A percentile compares a stretch with the other conserved stretches of the same genome.
phyloP scores from a whole-genome alignment of 2,113 vertebrate genomes.

The Ptilorrhoa leucosticta region DNA sequence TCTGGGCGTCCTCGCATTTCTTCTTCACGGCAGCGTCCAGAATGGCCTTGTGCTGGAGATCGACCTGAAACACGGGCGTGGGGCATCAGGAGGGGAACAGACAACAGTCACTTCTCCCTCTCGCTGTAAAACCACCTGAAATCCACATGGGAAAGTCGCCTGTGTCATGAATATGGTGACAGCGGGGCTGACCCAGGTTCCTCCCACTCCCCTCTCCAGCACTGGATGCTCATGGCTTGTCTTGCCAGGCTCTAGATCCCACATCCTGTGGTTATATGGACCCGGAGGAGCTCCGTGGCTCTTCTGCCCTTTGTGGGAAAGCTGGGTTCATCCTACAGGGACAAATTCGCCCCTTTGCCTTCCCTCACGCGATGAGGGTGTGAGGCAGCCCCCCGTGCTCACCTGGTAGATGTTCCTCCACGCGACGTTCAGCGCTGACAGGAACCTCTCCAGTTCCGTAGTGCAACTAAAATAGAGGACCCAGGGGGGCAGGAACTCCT shows the following conservation, averaged over 20 bases:
- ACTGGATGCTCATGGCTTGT: background rate
- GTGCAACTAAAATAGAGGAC: constrained; percentile 91
- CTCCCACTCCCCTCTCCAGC: background rate
- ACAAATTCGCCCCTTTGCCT: no score
- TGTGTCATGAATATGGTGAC: accelerated
- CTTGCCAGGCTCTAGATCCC: background rate
- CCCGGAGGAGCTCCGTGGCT: accelerated
- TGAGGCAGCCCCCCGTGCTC: background rate
- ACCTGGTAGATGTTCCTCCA: constrained; percentile 92
- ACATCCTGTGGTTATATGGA: accelerated
- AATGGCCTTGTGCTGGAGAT: constrained; percentile 68
- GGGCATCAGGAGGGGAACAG: background rate
- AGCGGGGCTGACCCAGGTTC: accelerated
- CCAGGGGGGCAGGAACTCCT: constrained; percentile 87
- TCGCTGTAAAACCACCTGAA: background rate
- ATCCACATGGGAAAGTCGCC: accelerated
- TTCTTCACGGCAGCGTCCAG: constrained; percentile 69
- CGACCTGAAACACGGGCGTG: constrained; percentile 8
- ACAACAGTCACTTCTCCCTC: background rate
- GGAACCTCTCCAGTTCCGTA: constrained; percentile 86
- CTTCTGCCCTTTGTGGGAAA: background rate
- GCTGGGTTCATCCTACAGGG: background rate
- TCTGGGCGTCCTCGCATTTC: constrained; percentile 86
- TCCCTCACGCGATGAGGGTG: accelerated
- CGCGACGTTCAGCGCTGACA: constrained; percentile 66